Base-by-base conservation (phyloP, 2,113 vertebrate genomes). In the Apistogramma diplotaenia region DNA sequence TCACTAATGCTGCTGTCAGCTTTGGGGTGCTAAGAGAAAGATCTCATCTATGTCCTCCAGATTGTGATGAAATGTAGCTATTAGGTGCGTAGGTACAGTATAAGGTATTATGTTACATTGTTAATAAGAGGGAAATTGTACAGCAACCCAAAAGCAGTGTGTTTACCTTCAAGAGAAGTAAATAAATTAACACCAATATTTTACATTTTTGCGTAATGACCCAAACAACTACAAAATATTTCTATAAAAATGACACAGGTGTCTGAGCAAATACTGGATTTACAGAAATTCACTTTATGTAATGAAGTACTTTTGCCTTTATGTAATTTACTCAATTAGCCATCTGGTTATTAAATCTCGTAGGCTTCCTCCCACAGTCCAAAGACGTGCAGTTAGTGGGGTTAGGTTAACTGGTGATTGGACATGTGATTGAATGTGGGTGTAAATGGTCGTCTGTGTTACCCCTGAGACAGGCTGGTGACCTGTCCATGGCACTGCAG, bases 261-360 rank as follows among this genome's bases (percentile, higher is more conserved):
- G 46, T 49, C 75, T 46, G 5, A 67, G 35, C 37, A 67, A 67
- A 79, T 25, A 75, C 33, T 29, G 21, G 65, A 80, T 80, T 77
- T 57, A 61, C 35, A 74, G 21, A n/a, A 62, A 31, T 82, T 87
- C 84, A 60, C 85, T 87, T 89, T 87, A 89, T 90, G 82, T 90
- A 90, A 91, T 88, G 87, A 82, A 91, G 43, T 51, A 73, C 21
- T 31, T 73, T 73, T 40, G 21, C 54, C n/a, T 74, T 11, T 16
- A 54, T 74, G 84, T 80, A 85, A 88, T 85, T 89, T 71, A 84
- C 55, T 84, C 76, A 89, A 86, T 81, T 82, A 78, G 21, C 19
- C 46, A 37, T 57, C 51, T 54, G 15, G 5, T 78, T 79, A 49
- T 67, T 77, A 77, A 7, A 29, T 77, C 21, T 8, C 8, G 8